Conservation (phyloP, 1,140 invertebrate genomes). For the Ctenoplectra terminalis region DNA sequence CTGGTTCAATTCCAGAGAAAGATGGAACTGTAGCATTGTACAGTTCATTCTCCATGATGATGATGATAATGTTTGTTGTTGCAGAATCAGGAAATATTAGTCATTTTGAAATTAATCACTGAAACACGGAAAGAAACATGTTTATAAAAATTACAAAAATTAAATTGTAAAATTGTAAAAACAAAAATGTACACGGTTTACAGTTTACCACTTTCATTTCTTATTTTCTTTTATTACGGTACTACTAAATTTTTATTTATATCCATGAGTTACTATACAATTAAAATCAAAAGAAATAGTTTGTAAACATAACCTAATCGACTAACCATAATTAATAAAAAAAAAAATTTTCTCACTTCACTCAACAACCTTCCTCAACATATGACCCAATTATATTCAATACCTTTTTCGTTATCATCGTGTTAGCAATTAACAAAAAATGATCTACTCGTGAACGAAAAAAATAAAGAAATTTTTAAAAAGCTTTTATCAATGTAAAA, state of each 20-base stretch:
- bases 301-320: slow-evolving; percentile 64
- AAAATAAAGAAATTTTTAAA: neutral
- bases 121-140: slow-evolving; percentile 29
- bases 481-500: neutral
- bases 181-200: neutral
- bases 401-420: neutral
- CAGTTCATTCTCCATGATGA: slow-evolving; percentile 72
- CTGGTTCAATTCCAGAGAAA: slow-evolving; percentile 72
- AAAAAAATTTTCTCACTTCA: neutral
- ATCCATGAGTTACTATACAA: neutral
- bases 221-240: neutral
- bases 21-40: slow-evolving; percentile 74
- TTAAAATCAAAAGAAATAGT: neutral
- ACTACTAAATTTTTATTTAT: neutral
- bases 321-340: neutral
- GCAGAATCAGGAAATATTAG: slow-evolving; percentile 43
- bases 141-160: neutral
- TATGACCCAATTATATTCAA: neutral
- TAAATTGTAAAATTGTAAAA: too few relatives aligned
- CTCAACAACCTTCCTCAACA: neutral
- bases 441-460: slow-evolving; percentile 4
- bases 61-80: slow-evolving; percentile 28
- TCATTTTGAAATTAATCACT: slow-evolving; percentile 47
- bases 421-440: neutral
- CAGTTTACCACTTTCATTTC: neutral